Percentiles rank a stretch among this genome's conserved stretches.
These are phyloP conservation scores for Druon quercuslanigerum DNA, from an alignment of 1,140 invertebrate genomes.

Conservation along the genomic window DNA sequence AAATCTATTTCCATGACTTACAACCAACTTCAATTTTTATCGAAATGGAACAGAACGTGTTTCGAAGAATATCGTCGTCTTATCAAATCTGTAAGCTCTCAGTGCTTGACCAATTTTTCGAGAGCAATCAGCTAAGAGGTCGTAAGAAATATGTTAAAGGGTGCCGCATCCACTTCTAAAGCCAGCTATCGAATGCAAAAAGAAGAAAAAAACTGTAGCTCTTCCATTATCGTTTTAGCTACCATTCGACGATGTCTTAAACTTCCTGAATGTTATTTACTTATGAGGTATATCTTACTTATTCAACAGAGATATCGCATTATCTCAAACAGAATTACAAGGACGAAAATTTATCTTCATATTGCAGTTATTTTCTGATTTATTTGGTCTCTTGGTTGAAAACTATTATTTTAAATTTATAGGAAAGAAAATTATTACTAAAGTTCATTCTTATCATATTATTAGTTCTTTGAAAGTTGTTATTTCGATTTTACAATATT, in stretches of 20 bases:
- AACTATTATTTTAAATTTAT: no score
- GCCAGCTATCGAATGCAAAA: conserved; percentile 1
- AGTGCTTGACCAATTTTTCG: conserved; percentile 43
- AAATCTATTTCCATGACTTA: conserved; percentile 53
- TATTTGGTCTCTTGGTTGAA: no score
- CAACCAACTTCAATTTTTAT: conserved; percentile 44
- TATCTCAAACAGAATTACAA: neutral
- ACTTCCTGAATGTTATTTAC: neutral
- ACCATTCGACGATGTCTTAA: neutral
- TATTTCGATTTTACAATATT: no score
- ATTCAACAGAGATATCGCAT: neutral
- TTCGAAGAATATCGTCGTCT: neutral
- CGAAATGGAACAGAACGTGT: conserved; percentile 32
- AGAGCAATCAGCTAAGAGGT: conserved; percentile 54
- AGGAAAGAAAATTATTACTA: no score
- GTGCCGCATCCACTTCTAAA: conserved; percentile 13
- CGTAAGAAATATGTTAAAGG: conserved; percentile 53
- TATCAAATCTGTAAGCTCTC: conserved; percentile 35
- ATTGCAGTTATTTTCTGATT: no score
- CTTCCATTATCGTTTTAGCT: neutral
- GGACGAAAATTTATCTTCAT: no score
- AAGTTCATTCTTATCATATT: no score
- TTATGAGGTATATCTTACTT: neutral
- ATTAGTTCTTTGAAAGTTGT: no score
- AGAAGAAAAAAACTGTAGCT: neutral